These are phyloP conservation scores for Oscheius onirici DNA, from an alignment of 2,888 invertebrate species.

Conservation along the genomic window DNA sequence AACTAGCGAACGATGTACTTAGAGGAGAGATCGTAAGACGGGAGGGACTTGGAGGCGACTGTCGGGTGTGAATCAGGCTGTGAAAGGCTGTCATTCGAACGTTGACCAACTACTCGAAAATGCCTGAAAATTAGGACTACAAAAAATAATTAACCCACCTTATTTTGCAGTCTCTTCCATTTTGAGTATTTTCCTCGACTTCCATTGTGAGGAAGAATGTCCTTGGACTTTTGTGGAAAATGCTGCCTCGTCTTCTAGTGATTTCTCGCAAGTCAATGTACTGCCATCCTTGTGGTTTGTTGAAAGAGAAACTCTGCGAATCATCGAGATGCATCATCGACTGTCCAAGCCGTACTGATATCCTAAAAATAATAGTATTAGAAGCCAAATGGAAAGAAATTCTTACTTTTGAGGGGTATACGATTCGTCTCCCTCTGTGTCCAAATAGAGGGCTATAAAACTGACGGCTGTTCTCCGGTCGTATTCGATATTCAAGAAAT, in stretches of 20 bases:
- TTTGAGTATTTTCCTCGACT: slow-evolving; percentile 9
- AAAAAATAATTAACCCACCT: slow-evolving; percentile 9
- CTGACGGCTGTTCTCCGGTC: slow-evolving; percentile 24
- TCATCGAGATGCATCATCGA: background rate
- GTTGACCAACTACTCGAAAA: background rate
- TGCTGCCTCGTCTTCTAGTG: background rate
- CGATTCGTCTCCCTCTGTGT: slow-evolving; percentile 24
- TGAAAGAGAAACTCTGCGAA: background rate
- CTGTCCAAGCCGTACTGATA: background rate
- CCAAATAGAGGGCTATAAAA: slow-evolving; percentile 26
- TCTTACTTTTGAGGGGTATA: slow-evolving; percentile 25
- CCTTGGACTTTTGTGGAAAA: background rate
- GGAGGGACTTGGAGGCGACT: too few relatives aligned
- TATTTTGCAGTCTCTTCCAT: slow-evolving; percentile 30
- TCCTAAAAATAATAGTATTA: background rate
- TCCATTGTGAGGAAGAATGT: background rate
- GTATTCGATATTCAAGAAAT: slow-evolving; percentile 24
- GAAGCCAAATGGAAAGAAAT: too few relatives aligned
- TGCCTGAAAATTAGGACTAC: background rate
- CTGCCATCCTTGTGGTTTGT: background rate
- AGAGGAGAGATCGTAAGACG: too few relatives aligned
- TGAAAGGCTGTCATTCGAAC: background rate
- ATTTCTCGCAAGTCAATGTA: background rate
- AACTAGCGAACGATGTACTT: too few relatives aligned
- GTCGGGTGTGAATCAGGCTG: background rate